Evolutionary conservation across 2,888 invertebrate species (phyloP).

Genomic region (Meteorus colon): DNA sequence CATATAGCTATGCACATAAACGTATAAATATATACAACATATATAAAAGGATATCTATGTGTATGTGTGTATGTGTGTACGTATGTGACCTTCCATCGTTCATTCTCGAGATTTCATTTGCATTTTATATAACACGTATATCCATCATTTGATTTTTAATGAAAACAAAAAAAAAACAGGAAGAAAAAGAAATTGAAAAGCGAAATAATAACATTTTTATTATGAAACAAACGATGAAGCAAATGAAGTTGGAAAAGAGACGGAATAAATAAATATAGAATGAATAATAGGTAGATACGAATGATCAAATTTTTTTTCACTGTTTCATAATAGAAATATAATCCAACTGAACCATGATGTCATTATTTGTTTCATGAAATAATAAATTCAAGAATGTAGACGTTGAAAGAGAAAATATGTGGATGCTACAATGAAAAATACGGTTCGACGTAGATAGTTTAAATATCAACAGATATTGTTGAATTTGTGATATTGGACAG

Average conservation of each 20-base stretch:
- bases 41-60: background rate
- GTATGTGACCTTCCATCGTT: slow-evolving; percentile 44
- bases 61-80: slow-evolving; percentile 17
- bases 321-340: background rate
- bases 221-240: background rate
- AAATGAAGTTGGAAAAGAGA: slow-evolving; percentile 25
- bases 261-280: slow-evolving; percentile 21
- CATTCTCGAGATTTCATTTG: slow-evolving; percentile 37
- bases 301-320: slow-evolving; percentile 15
- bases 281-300: slow-evolving; percentile 17
- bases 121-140: slow-evolving; percentile 35
- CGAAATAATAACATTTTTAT: slow-evolving; percentile 15
- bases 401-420: background rate
- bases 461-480: too few species aligned
- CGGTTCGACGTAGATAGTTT: too few species aligned
- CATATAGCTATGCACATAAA: background rate
- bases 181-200: slow-evolving; percentile 11
- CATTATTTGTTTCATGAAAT: background rate
- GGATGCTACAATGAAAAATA: background rate
- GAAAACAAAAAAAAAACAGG: background rate
- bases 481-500: too few species aligned
- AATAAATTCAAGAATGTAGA: background rate
- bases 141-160: slow-evolving; percentile 31
- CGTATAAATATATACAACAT: slow-evolving; percentile 7
- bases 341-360: background rate